phyloP scores from a whole-genome alignment of 2,113 vertebrate species.

The Ceyx margarethae region DNA sequence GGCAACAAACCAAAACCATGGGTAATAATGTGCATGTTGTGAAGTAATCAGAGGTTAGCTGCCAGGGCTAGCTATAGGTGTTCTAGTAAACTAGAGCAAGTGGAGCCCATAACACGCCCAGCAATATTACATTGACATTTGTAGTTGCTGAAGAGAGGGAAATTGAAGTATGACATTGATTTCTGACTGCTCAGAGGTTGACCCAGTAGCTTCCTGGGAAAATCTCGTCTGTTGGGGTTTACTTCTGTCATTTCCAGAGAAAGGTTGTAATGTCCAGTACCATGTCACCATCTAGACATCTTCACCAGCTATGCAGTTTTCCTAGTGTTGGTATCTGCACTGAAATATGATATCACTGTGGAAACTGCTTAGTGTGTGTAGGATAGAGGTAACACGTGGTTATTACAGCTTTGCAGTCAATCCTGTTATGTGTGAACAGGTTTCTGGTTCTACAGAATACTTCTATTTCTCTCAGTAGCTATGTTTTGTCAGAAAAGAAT shows the following conservation, averaged over 20 bases:
- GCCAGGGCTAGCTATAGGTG: neutral
- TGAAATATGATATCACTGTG: neutral
- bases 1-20: neutral
- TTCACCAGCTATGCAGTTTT: neutral
- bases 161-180: neutral
- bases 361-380: neutral
- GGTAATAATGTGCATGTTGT: neutral
- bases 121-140: neutral
- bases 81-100: neutral
- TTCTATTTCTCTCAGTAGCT: neutral
- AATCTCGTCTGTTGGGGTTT: neutral
- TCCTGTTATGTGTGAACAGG: neutral
- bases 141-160: neutral
- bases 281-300: neutral
- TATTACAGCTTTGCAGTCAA: neutral
- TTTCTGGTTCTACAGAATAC: neutral
- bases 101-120: neutral
- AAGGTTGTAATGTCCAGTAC: neutral
- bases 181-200: neutral
- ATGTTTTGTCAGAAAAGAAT: neutral
- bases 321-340: neutral
- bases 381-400: neutral
- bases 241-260: neutral
- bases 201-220: neutral
- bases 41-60: neutral